These are phyloP conservation scores for Scotopteryx bipunctaria DNA, from an alignment of 2,888 invertebrate genomes.

Conservation along the genomic window DNA sequence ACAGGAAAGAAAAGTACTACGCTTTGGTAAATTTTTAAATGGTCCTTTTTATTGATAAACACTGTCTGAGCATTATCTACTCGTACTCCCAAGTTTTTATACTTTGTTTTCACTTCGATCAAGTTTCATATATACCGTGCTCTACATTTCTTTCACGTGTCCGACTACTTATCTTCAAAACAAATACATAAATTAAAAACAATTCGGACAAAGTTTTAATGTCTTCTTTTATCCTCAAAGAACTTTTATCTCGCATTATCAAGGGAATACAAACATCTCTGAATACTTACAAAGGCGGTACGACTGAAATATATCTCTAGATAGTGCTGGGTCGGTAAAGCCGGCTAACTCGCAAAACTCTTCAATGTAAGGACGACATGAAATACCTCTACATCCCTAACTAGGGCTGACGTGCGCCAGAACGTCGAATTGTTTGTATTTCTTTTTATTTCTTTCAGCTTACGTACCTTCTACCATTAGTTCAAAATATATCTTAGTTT, in stretches of 20 bases:
- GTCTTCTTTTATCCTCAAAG: conserved; percentile 28
- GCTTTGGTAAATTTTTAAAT: no score
- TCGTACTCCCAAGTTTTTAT: no score
- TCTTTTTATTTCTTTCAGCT: no score
- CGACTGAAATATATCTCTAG: conserved; percentile 8
- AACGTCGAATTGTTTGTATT: no score
- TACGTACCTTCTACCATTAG: no score
- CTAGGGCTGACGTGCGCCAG: no score
- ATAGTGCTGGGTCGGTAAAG: neutral
- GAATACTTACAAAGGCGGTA: conserved; percentile 14
- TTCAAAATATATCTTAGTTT: no score
- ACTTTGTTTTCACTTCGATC: no score
- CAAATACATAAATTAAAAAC: conserved; percentile 31
- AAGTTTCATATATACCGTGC: neutral
- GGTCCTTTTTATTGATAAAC: no score
- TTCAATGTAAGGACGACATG: neutral
- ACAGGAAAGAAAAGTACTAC: no score
- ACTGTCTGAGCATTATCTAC: no score
- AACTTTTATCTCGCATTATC: conserved; percentile 30
- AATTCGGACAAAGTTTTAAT: conserved; percentile 26
- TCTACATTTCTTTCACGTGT: conserved; percentile 1
- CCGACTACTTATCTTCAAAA: conserved; percentile 8
- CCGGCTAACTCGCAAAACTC: neutral
- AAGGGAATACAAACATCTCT: conserved; percentile 23
- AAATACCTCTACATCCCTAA: no score